Conservation (phyloP, 2,888 invertebrate species). For the Ichneumon xanthorius region DNA sequence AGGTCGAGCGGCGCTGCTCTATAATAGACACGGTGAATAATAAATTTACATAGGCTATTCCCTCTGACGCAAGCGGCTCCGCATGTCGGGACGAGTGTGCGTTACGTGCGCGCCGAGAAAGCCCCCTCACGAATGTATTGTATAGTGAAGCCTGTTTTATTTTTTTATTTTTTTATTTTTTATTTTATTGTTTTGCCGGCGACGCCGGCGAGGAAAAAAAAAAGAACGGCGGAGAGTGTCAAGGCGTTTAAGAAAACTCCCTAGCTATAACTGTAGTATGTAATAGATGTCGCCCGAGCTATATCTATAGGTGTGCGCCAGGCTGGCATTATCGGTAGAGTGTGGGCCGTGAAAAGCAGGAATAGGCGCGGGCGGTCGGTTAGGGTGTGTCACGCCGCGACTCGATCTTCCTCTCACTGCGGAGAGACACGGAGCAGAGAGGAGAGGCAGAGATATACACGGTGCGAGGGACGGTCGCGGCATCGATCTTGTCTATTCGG, state of each 20-base stretch:
- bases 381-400: slow-evolving; percentile 35
- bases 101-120: slow-evolving; percentile 9
- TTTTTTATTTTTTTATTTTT: no score
- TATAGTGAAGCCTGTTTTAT: not conserved
- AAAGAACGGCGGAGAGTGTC: not conserved
- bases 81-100: slow-evolving; percentile 5
- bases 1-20: not conserved
- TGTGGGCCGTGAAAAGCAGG: slow-evolving; percentile 42
- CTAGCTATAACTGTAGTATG: slow-evolving; percentile 15
- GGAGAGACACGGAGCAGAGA: not conserved
- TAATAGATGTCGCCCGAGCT: not conserved
- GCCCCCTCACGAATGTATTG: slow-evolving; percentile 8
- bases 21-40: slow-evolving; percentile 4
- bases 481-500: slow-evolving; percentile 76
- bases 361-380: slow-evolving; percentile 33
- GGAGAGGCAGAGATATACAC: slow-evolving; percentile 3
- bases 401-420: slow-evolving; percentile 25
- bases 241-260: slow-evolving; percentile 30
- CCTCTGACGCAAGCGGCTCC: slow-evolving; percentile 7
- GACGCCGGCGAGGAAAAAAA: not conserved
- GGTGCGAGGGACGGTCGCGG: slow-evolving; percentile 45
- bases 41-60: slow-evolving; percentile 28
- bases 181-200: slow-evolving; percentile 16
- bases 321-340: slow-evolving; percentile 38
- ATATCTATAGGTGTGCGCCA: slow-evolving; percentile 18